Conservation (phyloP, 1,140 invertebrate species). For the Drosophila leontia region DNA sequence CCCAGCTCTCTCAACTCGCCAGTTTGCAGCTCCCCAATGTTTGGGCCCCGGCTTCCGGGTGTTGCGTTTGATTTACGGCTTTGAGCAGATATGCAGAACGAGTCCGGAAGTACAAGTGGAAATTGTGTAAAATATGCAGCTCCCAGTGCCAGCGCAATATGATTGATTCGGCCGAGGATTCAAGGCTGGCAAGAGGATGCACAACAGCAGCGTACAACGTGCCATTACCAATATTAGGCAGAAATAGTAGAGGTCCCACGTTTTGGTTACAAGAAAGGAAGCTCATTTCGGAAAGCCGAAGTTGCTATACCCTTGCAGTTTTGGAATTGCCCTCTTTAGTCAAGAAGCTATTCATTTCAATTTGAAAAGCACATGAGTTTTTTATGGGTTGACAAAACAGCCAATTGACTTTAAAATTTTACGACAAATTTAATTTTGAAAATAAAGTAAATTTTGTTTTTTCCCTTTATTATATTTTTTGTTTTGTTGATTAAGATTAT, state of each 20-base stretch:
- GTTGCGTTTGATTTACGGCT: conserved; percentile 52
- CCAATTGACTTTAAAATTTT: too few relatives aligned
- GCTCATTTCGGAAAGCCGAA: neutral
- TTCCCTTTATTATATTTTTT: too few relatives aligned
- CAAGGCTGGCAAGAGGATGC: neutral
- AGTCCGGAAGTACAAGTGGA: conserved; percentile 13
- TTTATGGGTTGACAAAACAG: too few relatives aligned
- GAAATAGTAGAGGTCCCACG: neutral
- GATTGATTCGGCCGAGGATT: conserved; percentile 19
- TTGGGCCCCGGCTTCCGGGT: conserved; percentile 36
- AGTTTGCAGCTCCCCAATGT: conserved; percentile 14
- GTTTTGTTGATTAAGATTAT: too few relatives aligned
- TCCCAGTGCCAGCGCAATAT: conserved; percentile 4
- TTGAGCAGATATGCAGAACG: conserved; percentile 10
- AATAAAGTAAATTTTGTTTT: too few relatives aligned
- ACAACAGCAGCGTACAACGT: neutral
- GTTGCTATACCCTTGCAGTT: neutral
- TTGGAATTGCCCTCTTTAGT: neutral
- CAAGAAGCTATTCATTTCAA: too few relatives aligned
- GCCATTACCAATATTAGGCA: neutral
- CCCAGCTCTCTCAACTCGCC: neutral
- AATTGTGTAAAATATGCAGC: conserved; percentile 33
- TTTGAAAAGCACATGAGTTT: too few relatives aligned
- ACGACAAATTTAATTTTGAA: too few relatives aligned
- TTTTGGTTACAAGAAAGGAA: neutral